Percentiles rank a stretch among this genome's conserved stretches.
These are phyloP conservation scores for Hydropsyche tenuis DNA, from an alignment of 1,140 invertebrate genomes.

Conservation along the genomic window DNA sequence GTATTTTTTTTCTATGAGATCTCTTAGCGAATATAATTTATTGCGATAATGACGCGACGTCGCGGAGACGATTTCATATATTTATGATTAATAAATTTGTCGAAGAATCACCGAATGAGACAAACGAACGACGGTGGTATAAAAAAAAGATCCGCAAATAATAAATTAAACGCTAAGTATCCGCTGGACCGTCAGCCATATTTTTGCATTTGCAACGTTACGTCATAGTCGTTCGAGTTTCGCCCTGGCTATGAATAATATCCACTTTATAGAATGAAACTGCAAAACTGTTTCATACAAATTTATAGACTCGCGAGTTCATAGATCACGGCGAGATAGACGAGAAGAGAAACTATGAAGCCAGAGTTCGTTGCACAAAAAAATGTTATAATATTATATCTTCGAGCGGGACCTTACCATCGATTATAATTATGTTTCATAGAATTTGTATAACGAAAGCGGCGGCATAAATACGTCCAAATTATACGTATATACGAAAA, in stretches of 20 bases:
- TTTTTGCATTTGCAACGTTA: conserved; percentile 7
- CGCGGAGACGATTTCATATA: conserved; percentile 3
- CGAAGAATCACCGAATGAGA: background rate
- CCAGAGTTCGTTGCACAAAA: background rate
- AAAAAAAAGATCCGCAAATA: conserved; percentile 1
- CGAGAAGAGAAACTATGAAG: background rate
- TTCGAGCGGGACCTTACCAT: background rate
- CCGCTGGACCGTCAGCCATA: background rate
- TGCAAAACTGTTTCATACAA: conserved; percentile 4
- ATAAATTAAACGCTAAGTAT: background rate
- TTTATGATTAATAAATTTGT: conserved; percentile 25
- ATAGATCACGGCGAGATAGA: conserved; percentile 4
- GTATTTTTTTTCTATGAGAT: background rate
- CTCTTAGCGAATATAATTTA: conserved; percentile 11
- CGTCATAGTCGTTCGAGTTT: background rate
- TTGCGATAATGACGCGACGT: background rate
- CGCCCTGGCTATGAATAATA: conserved; percentile 7
- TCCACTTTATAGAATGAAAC: background rate
- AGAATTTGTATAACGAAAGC: conserved; percentile 16
- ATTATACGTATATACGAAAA: conserved; percentile 20
- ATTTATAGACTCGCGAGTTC: conserved; percentile 15
- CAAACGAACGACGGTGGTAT: background rate
- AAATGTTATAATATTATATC: background rate
- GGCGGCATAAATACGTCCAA: conserved; percentile 15
- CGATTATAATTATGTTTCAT: conserved; percentile 1